phyloP scores from a whole-genome alignment of 2,113 vertebrate genomes.

The Mesoclemmys tuberculata region DNA sequence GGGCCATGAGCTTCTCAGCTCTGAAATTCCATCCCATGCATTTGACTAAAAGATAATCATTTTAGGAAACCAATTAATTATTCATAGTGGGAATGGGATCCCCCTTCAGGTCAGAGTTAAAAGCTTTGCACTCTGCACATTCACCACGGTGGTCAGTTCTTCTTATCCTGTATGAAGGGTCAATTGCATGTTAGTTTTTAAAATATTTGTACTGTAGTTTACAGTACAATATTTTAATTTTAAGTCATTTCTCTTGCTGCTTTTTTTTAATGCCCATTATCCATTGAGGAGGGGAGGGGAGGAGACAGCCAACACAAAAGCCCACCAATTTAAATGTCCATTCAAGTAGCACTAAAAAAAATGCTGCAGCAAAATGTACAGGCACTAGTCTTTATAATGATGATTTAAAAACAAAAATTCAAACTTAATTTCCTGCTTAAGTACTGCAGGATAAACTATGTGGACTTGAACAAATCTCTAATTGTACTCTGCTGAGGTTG shows the following conservation, averaged over 20 bases:
- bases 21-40: neutral
- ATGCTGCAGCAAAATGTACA: too few relatives aligned
- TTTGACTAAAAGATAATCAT: neutral
- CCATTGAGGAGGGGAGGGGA: too few relatives aligned
- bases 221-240: too few relatives aligned
- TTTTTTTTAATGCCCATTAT: too few relatives aligned
- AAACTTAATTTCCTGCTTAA: too few relatives aligned
- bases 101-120: neutral
- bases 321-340: too few relatives aligned
- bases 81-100: neutral
- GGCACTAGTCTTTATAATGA: too few relatives aligned
- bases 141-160: rapidly evolving
- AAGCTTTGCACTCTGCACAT: neutral
- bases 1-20: neutral
- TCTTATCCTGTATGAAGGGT: neutral
- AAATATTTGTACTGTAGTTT: neutral
- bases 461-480: neutral
- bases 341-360: too few relatives aligned
- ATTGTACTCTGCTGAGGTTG: neutral
- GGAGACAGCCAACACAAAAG: too few relatives aligned
- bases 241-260: too few relatives aligned
- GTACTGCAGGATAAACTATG: too few relatives aligned
- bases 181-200: neutral
- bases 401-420: too few relatives aligned
- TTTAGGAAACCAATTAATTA: neutral